Percentiles rank a stretch among this genome's conserved stretches.
phyloP scores from a whole-genome alignment of 1,140 invertebrate genomes.

The Stegodyphus dumicola region DNA sequence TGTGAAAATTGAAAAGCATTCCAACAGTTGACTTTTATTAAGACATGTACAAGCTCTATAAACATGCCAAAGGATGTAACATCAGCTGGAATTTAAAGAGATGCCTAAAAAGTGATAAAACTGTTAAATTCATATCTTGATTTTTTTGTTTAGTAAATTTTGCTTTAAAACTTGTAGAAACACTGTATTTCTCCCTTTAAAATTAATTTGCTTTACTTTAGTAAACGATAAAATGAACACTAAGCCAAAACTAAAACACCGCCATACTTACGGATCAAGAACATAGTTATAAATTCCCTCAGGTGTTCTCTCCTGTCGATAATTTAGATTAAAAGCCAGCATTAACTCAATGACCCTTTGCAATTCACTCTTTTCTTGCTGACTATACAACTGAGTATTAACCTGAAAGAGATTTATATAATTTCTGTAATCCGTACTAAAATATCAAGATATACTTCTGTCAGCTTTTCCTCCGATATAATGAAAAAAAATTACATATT shows the following conservation, averaged over 20 bases:
- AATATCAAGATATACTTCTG: too few species aligned
- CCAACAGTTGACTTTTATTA: too few species aligned
- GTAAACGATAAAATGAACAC: background rate
- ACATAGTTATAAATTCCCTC: slow-evolving; percentile 85
- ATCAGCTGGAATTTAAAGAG: background rate
- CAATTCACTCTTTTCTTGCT: slow-evolving; percentile 80
- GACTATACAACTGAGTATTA: slow-evolving; percentile 79
- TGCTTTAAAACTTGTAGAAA: background rate
- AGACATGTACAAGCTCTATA: too few species aligned
- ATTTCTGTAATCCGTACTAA: too few species aligned
- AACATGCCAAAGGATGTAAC: too few species aligned
- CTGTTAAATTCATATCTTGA: background rate
- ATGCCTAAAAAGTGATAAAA: background rate
- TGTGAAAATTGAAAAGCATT: too few species aligned
- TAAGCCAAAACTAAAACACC: background rate
- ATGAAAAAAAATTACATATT: too few species aligned
- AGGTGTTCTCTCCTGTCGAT: slow-evolving; percentile 80
- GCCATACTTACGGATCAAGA: slow-evolving; percentile 80
- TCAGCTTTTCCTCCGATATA: too few species aligned
- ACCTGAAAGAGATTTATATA: slow-evolving; percentile 68
- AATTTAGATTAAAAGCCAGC: slow-evolving; percentile 89
- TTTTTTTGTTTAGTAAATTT: too few species aligned
- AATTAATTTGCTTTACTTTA: background rate
- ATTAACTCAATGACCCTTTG: slow-evolving; percentile 81
- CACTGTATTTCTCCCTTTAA: too few species aligned